A percentile compares a stretch with the other conserved stretches of the same genome.
These are phyloP conservation scores for Mustela lutreola DNA, from an alignment of 2,113 vertebrate genomes.

Conservation along the genomic window DNA sequence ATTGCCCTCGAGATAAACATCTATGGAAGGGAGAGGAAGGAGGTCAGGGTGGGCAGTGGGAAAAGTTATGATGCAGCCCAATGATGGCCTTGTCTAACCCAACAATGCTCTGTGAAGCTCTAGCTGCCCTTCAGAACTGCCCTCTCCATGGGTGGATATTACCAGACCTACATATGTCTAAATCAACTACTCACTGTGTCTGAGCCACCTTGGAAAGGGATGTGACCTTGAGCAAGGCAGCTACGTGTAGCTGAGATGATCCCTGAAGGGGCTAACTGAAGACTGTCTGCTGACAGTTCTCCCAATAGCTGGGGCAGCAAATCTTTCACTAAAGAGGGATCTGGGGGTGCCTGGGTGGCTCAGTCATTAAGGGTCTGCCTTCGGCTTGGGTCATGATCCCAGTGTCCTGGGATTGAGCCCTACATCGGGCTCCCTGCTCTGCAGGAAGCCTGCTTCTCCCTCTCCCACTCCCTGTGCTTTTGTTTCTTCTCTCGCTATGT, in stretches of 20 bases:
- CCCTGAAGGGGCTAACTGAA: conserved; percentile 2
- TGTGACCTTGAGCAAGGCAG: neutral
- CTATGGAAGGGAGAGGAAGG: neutral
- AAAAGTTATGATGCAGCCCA: neutral
- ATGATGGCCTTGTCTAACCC: neutral
- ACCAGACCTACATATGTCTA: neutral
- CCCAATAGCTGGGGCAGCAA: neutral
- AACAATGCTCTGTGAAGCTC: neutral
- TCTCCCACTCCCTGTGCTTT: no score
- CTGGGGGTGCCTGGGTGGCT: neutral
- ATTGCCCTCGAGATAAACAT: conserved; percentile 20
- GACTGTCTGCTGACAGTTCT: neutral
- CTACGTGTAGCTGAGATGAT: conserved; percentile 19
- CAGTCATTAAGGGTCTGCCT: no score
- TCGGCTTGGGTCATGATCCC: no score
- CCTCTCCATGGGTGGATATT: neutral
- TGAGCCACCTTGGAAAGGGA: neutral
- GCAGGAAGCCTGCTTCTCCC: no score
- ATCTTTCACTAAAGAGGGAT: neutral
- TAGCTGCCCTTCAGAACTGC: neutral
- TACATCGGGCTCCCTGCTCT: no score
- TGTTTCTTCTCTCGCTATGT: no score
- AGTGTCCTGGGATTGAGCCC: no score
- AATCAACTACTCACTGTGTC: neutral
- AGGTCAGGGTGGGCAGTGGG: neutral